Base-by-base conservation (phyloP, 2,888 invertebrate genomes). In the Synergus umbraculus region DNA sequence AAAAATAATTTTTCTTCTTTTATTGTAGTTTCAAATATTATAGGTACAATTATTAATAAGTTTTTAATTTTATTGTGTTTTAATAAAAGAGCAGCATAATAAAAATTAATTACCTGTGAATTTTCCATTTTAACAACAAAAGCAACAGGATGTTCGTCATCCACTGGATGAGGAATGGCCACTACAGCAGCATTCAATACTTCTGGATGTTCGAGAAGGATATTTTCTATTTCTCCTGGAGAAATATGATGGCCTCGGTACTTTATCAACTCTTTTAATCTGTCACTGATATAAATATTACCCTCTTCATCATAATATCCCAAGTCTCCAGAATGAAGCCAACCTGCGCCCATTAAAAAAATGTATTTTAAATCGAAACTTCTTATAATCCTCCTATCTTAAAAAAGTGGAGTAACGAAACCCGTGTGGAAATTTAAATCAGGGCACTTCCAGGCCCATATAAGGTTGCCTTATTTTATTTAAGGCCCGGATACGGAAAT, bases 241-340 rank as follows among this genome's bases (percentile, higher is more conserved):
- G 90, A 82, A 41, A 92, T 86, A 4, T 91, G 92, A 78, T 87
- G 76, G 8, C 88, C 89, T 65, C 86, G 83, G 18, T 88, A 90
- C 82, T 91, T 92, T 10, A 92, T 86, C 12, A 91, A 49, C 46
- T 90, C 91, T 67, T 91, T 90, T 1, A 91, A 46, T 79, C 92
- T 85, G 41, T 91, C 92, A 0, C 89, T 65, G 44, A 91, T 84
- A 15, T 86, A 91, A 2, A 91, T 12, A 60, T 90, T 85, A 0
- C 88, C 89, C 1, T 88, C 84, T 8, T 90, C 87, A 46, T 90
- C 88, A 49, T 87, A 87, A 66, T 89, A 90, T 13, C 84, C 88
- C 4, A 91, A 78, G 81, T 92, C 92, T 10, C 92, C 92, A 0
- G 90, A 85, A 15, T 88, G 90, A 18, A 90, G 15, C 90, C 90